Percentiles rank a stretch among this genome's conserved stretches.
Conservation (phyloP, 2,888 invertebrate genomes). For the Odontothrips loti region DNA sequence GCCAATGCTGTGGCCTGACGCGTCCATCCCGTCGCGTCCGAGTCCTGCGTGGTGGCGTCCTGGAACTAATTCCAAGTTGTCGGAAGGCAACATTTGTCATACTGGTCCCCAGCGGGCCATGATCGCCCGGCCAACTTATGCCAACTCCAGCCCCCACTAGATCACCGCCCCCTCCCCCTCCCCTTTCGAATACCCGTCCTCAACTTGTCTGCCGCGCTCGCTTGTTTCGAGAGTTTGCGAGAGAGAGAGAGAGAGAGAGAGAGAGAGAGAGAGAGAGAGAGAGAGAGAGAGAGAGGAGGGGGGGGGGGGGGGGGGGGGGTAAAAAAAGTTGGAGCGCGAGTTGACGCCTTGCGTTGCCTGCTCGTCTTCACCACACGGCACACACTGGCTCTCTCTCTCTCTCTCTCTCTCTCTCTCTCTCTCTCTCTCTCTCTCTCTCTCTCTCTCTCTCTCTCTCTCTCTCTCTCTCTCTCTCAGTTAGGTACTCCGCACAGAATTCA, state of each 20-base stretch:
- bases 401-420: too few species aligned
- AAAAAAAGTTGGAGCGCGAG: neutral
- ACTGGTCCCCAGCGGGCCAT: conserved; percentile 34
- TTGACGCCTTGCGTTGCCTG: too few species aligned
- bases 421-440: too few species aligned
- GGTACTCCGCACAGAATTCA: too few species aligned
- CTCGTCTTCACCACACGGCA: too few species aligned
- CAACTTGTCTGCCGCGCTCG: neutral
- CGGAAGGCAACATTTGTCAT: conserved; percentile 35
- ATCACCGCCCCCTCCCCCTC: neutral
- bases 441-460: too few species aligned
- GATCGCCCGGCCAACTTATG: conserved; percentile 35
- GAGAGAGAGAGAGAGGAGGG: neutral
- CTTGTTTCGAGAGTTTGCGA: neutral
- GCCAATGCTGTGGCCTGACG: neutral
- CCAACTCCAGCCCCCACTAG: conserved; percentile 29
- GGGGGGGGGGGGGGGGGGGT: neutral
- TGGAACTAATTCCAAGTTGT: conserved; percentile 35
- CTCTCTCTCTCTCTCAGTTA: too few species aligned
- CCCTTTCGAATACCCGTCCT: neutral
- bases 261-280: conserved; percentile 1
- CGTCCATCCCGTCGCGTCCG: neutral
- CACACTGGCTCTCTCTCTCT: too few species aligned
- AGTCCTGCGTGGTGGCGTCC: neutral
- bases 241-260: neutral